These are phyloP conservation scores for Marisa cornuarietis DNA, from an alignment of 1,140 invertebrate species.

Conservation along the genomic window DNA sequence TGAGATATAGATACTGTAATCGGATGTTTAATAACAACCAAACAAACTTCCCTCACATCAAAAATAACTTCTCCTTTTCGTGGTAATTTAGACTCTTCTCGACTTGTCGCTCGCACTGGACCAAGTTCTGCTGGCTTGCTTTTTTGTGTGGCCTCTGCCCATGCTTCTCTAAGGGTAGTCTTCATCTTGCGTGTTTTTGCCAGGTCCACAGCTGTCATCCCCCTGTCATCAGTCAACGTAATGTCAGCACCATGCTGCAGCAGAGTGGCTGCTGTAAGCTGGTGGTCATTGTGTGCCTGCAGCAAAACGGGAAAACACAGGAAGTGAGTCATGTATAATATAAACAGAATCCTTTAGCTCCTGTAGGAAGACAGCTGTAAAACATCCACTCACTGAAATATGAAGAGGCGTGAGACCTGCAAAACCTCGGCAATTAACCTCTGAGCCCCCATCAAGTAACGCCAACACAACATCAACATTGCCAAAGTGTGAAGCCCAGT, in stretches of 20 bases:
- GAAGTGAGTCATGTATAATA: neutral
- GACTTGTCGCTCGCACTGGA: conserved; percentile 40
- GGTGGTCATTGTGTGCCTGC: conserved; percentile 61
- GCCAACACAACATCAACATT: conserved; percentile 51
- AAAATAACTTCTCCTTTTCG: conserved; percentile 58
- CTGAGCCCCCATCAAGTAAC: conserved; percentile 56
- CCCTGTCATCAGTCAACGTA: conserved; percentile 57
- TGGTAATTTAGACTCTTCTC: conserved; percentile 30
- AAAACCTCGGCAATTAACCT: conserved; percentile 60
- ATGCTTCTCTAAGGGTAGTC: conserved; percentile 56
- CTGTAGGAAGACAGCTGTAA: neutral
- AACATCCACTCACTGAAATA: conserved; percentile 54
- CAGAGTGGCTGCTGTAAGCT: conserved; percentile 50
- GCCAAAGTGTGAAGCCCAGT: conserved; percentile 60
- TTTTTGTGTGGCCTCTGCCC: conserved; percentile 48
- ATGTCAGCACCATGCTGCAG: conserved; percentile 60
- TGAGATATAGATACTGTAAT: too few species aligned
- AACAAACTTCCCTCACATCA: conserved; percentile 45
- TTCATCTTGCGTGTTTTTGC: conserved; percentile 60
- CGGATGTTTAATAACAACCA: too few species aligned
- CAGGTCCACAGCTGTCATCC: conserved; percentile 59
- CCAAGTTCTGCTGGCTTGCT: conserved; percentile 41
- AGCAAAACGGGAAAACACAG: conserved; percentile 5
- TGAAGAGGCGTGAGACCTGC: conserved; percentile 62
- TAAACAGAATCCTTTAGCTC: too few species aligned